A percentile compares a stretch with the other conserved stretches of the same genome.
Evolutionary conservation across 2,888 invertebrate genomes (phyloP).

Genomic region (Piscicola geometra): DNA sequence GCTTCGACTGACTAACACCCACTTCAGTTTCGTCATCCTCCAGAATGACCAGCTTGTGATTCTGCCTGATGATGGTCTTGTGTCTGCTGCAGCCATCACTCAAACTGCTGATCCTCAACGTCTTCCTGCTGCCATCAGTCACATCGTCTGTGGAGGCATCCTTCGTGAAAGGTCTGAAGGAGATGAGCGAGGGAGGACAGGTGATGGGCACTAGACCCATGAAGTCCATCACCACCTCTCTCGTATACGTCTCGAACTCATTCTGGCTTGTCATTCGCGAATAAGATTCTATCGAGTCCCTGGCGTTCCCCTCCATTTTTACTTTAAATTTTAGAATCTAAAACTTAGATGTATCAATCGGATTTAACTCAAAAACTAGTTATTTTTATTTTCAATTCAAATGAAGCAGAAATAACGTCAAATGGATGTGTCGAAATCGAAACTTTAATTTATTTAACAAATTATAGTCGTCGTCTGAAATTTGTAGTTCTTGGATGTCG

Average conservation of each 20-base stretch:
- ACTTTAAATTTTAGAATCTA: too few species aligned
- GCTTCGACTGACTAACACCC: background rate
- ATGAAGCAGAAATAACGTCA: too few species aligned
- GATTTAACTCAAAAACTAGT: too few species aligned
- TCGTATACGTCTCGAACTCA: slow-evolving; percentile 30
- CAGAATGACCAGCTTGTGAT: slow-evolving; percentile 24
- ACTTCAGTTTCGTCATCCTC: background rate
- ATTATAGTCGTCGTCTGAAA: too few species aligned
- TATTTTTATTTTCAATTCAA: too few species aligned
- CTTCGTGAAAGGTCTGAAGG: slow-evolving; percentile 21
- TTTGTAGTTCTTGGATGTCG: too few species aligned
- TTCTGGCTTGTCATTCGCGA: background rate
- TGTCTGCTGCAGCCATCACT: slow-evolving; percentile 12
- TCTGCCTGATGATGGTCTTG: slow-evolving; percentile 28
- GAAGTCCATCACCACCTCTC: slow-evolving; percentile 29
- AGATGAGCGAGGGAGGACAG: slow-evolving; percentile 18
- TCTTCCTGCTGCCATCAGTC: background rate
- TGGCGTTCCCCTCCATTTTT: too few species aligned
- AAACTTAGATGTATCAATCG: too few species aligned
- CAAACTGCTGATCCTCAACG: background rate
- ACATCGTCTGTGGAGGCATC: background rate
- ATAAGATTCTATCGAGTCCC: background rate
- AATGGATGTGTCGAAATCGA: too few species aligned
- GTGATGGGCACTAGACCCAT: slow-evolving; percentile 30
- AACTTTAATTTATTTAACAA: too few species aligned